Conservation (phyloP, 2,797 vertebrate species). For the Mionectes olivaceus region DNA sequence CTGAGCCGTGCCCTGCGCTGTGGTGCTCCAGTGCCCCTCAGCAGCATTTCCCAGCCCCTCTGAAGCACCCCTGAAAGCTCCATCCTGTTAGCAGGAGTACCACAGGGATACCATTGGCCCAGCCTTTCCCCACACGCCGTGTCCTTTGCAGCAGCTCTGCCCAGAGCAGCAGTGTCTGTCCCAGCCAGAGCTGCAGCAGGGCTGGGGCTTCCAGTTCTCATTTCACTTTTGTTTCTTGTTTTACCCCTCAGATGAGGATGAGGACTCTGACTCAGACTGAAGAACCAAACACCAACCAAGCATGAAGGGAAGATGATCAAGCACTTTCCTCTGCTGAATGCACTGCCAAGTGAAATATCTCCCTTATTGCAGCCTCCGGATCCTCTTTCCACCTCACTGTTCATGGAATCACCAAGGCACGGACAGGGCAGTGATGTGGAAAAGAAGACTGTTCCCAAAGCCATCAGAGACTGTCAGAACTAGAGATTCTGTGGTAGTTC, state of each 20-base stretch:
- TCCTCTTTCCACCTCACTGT: background rate
- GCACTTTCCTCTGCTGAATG: background rate
- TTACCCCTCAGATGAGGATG: conserved; percentile 84
- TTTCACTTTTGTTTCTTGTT: background rate
- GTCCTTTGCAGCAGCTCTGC: background rate
- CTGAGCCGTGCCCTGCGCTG: accelerated
- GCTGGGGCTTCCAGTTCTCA: background rate
- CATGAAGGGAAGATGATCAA: background rate
- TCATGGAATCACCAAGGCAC: background rate
- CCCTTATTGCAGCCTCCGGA: background rate
- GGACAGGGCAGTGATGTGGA: background rate
- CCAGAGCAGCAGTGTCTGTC: background rate
- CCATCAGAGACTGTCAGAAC: background rate
- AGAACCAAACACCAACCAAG: background rate
- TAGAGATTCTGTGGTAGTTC: background rate
- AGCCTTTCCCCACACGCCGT: accelerated
- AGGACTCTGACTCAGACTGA: conserved; percentile 91
- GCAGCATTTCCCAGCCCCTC: background rate
- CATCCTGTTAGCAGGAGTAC: background rate
- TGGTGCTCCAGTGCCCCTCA: background rate
- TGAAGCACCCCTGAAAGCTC: background rate
- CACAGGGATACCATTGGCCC: background rate
- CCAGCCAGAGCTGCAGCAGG: background rate
- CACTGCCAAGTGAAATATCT: background rate
- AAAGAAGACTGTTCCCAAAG: background rate